Evolutionary conservation across 2,113 vertebrate species (phyloP), one percentile per base, ranked within the genome.

Genomic region (Dolichallabes microphthalmus): DNA sequence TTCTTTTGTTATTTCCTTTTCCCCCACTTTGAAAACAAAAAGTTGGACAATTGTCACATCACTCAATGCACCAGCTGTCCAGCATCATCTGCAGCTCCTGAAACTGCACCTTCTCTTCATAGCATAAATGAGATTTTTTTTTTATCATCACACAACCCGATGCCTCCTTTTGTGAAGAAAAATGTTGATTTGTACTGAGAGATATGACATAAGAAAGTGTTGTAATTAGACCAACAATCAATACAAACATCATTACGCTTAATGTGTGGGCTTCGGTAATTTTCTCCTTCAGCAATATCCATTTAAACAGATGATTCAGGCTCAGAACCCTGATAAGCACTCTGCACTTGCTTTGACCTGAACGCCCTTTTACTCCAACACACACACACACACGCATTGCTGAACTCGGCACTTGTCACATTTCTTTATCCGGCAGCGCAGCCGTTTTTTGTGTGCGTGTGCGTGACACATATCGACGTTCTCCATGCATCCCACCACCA

Each of bases 401-500:
- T n/a, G n/a, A 27, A 57, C 60, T 68, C 82, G 15, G 22, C 52
- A 75, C 87, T 88, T 82, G 87, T 83, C 82, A 78, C 78, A 74
- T 88, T 77, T 17, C 64, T 86, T 87, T 85, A 82, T 85, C 82
- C 88, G 82, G 53, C 82, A 79, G 35, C 85, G 84, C 83, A 80
- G 68, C 27, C 22, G 12, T 53, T 17, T 76, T 55, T 74, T 14
- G 52, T 8, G 27, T 17, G 22, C 7, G 14, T 61, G 55, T 82
- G 85, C 66, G 82, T 75, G 82, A 82, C 87, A 84, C 80, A 39
- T 85, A 89, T 89, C 60, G 86, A 89, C 83, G 5, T 86, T 79
- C 55, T 58, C 73, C 58, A 76, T 85, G 75, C 86, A 80, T 80
- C 82, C 52, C 52, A 82, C 73, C 88, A 80, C 83, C 52, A 30